Evolutionary conservation across 2,797 vertebrate genomes (phyloP), one percentile per base, ranked within the genome.

Genomic region (Helicolenus hilgendorfi): DNA sequence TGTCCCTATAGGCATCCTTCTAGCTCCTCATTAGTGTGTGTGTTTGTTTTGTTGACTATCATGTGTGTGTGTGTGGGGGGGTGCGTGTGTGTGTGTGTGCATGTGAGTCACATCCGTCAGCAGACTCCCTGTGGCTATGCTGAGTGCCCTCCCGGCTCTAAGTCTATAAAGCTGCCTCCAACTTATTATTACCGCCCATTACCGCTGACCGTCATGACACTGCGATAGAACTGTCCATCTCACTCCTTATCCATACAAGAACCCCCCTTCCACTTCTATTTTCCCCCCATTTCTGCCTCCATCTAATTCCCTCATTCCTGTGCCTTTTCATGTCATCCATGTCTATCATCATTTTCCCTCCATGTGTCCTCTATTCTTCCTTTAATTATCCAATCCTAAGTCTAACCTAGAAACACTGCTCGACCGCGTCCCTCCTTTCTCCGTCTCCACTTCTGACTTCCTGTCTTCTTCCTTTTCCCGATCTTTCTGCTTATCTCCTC

Each of bases 161-260:
- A 88, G 85, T 93, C 90, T 81, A 86, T 90, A 87, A 94, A 83
- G 90, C 93, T 79, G 85, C 91, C 89, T 89, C 80, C 77, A 91
- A 87, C 87, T 90, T 92, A 91, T 93, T 92, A 95, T 94, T 94
- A 94, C 75, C 63, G 60, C 38, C 89, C 85, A 93, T 93, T 92
- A 95, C 65, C 33, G 58, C 83, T 90, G 89, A 93, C 94, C 83
- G 74, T 80, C 79, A 83, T 79, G 78, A 85, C 91, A 87, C 86
- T 73, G 77, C 91, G 91, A 94, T 88, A 84, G 88, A 91, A 89
- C 86, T 77, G 81, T 80, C 76, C 85, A 56, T 68, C 89, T 90
- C 75, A 29, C 36, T 84, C 62, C 72, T 79, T 49, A 69, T 15
- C 22, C 45, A 41, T 73, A 33, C 68, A 67, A 60, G 1, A 67